phyloP scores from a whole-genome alignment of 2,113 vertebrate species.

The Gopherus flavomarginatus region DNA sequence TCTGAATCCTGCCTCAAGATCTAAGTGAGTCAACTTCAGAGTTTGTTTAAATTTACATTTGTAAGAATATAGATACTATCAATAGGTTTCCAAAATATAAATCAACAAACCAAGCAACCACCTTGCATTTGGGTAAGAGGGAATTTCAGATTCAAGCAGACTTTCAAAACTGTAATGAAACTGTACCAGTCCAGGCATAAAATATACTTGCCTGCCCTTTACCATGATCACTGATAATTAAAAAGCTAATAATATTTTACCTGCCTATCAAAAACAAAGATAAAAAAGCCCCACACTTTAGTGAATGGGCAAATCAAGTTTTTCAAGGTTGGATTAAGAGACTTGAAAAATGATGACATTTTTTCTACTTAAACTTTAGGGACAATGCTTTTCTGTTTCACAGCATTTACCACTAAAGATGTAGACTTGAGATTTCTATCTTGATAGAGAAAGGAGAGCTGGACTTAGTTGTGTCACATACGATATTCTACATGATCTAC shows the following conservation, averaged over 20 bases:
- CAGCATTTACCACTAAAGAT: background rate
- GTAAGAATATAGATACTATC: background rate
- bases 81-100: background rate
- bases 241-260: background rate
- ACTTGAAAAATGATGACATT: background rate
- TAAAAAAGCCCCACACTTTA: background rate
- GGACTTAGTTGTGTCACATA: background rate
- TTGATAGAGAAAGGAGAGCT: background rate
- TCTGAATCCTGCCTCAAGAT: background rate
- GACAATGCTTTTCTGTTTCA: background rate
- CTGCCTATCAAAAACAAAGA: background rate
- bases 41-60: background rate
- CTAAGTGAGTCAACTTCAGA: background rate
- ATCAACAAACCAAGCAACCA: fast-evolving
- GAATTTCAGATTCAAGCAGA: background rate
- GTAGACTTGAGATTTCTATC: background rate
- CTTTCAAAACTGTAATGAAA: background rate
- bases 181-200: background rate
- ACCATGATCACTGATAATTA: background rate
- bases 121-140: background rate
- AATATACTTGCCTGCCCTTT: background rate
- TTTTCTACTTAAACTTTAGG: background rate
- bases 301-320: background rate
- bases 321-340: background rate
- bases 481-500: background rate